These are phyloP conservation scores for Caenorhabditis tropicalis DNA, from an alignment of 1,140 invertebrate species.

Conservation along the genomic window DNA sequence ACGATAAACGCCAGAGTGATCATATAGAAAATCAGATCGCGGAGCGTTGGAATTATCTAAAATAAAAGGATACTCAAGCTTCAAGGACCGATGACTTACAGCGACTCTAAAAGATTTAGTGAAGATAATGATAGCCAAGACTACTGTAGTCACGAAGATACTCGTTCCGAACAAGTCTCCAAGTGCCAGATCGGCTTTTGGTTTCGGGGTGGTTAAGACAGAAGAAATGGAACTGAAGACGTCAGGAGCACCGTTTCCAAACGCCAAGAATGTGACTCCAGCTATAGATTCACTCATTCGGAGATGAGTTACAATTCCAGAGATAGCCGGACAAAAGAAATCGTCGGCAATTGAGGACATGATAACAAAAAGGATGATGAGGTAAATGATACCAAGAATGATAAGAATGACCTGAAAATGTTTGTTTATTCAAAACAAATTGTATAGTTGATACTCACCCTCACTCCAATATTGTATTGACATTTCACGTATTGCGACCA, in stretches of 20 bases:
- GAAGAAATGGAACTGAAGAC: slow-evolving; percentile 78
- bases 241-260: slow-evolving; percentile 83
- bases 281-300: slow-evolving; percentile 80
- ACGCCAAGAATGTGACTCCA: slow-evolving; percentile 81
- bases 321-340: slow-evolving; percentile 79
- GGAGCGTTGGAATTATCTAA: slow-evolving; percentile 73
- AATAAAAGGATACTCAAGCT: neutral
- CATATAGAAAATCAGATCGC: slow-evolving; percentile 79
- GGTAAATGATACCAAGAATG: slow-evolving; percentile 73
- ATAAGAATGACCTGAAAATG: slow-evolving; percentile 22
- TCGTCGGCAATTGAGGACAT: slow-evolving; percentile 78
- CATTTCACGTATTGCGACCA: slow-evolving; percentile 55
- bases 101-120: slow-evolving; percentile 34
- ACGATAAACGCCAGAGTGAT: slow-evolving; percentile 75
- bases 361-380: slow-evolving; percentile 77
- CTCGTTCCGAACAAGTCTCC: slow-evolving; percentile 76
- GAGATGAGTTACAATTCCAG: slow-evolving; percentile 78
- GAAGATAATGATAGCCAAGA: slow-evolving; percentile 77
- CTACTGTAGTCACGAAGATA: slow-evolving; percentile 79
- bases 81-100: slow-evolving; percentile 60
- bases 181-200: slow-evolving; percentile 76
- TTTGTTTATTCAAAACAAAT: too few species aligned
- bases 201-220: slow-evolving; percentile 73
- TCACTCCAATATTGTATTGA: slow-evolving; percentile 23
- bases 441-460: too few species aligned